These are phyloP conservation scores for Lasiurus cinereus DNA, from an alignment of 2,113 vertebrate species.

Conservation along the genomic window DNA sequence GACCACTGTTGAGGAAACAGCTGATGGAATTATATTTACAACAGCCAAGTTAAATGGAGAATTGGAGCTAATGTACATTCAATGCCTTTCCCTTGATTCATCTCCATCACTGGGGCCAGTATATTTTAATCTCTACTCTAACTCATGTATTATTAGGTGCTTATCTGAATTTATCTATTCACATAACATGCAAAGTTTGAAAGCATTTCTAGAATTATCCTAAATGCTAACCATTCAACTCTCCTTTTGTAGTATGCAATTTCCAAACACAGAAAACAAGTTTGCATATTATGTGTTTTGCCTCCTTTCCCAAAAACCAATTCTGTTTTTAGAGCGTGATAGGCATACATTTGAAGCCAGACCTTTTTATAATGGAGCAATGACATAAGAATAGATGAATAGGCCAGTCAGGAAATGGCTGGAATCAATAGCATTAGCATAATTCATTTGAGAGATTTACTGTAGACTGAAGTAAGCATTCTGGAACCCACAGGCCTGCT, in stretches of 20 bases:
- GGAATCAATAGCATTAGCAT: conserved; percentile 80
- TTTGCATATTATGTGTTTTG: neutral
- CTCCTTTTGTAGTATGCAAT: neutral
- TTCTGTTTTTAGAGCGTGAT: conserved; percentile 39
- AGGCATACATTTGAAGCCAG: conserved; percentile 75
- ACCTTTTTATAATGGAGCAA: conserved; percentile 78
- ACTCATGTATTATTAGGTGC: neutral
- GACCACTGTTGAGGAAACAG: neutral
- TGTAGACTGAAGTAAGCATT: conserved; percentile 74
- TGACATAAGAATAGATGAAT: conserved; percentile 75
- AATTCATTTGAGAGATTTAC: conserved; percentile 77
- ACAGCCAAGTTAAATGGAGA: neutral
- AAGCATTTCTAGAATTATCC: conserved; percentile 26
- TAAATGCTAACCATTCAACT: neutral
- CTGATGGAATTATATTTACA: neutral
- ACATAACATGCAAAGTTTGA: neutral
- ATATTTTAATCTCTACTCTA: neutral
- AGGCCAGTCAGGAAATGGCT: conserved; percentile 73
- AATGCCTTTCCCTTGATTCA: neutral
- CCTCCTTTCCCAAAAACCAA: conserved; percentile 33
- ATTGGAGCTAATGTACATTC: neutral
- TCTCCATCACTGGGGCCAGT: neutral
- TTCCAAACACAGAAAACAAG: neutral
- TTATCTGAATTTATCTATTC: neutral
- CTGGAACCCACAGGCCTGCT: conserved; percentile 43